Conservation (phyloP, 1,140 invertebrate species). For the Melipona quadrifasciata region DNA sequence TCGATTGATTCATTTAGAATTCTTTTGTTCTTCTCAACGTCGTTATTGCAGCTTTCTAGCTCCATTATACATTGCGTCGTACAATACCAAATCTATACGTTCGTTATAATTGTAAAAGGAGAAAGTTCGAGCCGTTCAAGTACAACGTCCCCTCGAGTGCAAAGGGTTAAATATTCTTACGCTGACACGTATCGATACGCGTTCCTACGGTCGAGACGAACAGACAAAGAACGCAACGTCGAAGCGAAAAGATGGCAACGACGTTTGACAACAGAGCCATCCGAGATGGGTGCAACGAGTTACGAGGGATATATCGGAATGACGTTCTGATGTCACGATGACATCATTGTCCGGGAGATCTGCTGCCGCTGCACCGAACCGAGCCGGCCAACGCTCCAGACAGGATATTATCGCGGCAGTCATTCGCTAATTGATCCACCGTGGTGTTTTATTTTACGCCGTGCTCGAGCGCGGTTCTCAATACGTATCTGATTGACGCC, state of each 20-base stretch:
- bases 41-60: no score
- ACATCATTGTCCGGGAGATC: slow-evolving; percentile 69
- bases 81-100: no score
- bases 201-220: not conserved
- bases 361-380: slow-evolving; percentile 50
- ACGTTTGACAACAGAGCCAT: not conserved
- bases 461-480: slow-evolving; percentile 70
- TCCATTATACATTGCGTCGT: no score
- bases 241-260: not conserved
- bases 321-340: slow-evolving; percentile 73
- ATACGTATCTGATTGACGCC: slow-evolving; percentile 44
- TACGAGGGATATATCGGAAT: slow-evolving; percentile 61
- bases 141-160: no score
- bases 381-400: slow-evolving; percentile 68
- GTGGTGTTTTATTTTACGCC: slow-evolving; percentile 76
- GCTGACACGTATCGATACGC: not conserved
- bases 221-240: no score
- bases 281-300: slow-evolving; percentile 25
- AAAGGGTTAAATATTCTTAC: not conserved
- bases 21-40: no score
- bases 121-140: no score
- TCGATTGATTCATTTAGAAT: no score
- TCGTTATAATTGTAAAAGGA: no score
- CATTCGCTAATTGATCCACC: slow-evolving; percentile 80
- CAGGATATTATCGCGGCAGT: slow-evolving; percentile 78